Evolutionary conservation across 2,113 vertebrate species (phyloP).

Genomic region (Eurystomus gularis): DNA sequence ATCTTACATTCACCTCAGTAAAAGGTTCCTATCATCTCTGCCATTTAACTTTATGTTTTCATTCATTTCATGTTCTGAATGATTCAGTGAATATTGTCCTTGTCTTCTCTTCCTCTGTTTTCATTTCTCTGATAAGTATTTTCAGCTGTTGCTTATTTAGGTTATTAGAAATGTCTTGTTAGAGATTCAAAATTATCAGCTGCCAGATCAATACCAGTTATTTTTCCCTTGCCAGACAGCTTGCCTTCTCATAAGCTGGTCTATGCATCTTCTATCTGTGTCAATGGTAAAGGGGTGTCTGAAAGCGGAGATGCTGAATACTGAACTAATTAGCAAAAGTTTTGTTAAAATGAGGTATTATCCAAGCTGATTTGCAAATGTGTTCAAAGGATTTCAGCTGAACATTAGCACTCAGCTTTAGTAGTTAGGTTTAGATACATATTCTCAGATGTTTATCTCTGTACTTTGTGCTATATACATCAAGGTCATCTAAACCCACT

Average conservation of each 20-base stretch:
- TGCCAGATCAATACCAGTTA: neutral
- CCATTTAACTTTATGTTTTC: neutral
- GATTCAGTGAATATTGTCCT: neutral
- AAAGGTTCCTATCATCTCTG: neutral
- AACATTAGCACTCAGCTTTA: neutral
- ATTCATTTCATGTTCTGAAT: neutral
- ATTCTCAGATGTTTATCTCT: neutral
- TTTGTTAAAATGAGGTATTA: constrained; percentile 49
- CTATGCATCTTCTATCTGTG: neutral
- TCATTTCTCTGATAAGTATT: neutral
- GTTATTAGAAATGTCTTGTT: neutral
- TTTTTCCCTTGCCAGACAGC: neutral
- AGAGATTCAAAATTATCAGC: neutral
- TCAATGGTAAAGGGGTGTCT: neutral
- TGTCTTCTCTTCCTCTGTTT: neutral
- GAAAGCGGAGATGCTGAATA: neutral
- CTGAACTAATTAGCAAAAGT: constrained; percentile 27
- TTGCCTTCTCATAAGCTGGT: neutral
- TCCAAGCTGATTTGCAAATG: constrained; percentile 9
- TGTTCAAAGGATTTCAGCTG: neutral
- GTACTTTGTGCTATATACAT: neutral
- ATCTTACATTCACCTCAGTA: neutral
- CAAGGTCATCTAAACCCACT: constrained; percentile 12
- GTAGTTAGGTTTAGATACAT: neutral
- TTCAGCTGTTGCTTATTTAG: neutral